A percentile compares a stretch with the other conserved stretches of the same genome.
These are phyloP conservation scores for Xiphorhynchus erythropygius DNA, from an alignment of 2,797 vertebrate species.

Conservation along the genomic window DNA sequence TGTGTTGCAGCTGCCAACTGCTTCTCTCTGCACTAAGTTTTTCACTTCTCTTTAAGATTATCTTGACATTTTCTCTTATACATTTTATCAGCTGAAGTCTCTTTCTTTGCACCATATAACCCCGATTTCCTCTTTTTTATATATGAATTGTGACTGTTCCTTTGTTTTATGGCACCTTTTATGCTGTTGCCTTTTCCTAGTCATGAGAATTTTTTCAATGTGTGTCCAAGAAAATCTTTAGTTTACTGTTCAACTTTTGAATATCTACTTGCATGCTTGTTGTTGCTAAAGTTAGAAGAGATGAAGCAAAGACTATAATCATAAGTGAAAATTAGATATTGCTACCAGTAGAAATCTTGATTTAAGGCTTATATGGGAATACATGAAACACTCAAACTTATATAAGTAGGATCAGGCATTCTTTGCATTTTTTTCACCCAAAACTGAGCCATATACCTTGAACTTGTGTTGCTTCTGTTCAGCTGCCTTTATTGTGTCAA, in stretches of 20 bases:
- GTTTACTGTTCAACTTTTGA: neutral
- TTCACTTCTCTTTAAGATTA: neutral
- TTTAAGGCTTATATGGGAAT: neutral
- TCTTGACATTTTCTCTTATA: neutral
- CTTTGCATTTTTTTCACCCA: constrained; percentile 15
- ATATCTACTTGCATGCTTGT: neutral
- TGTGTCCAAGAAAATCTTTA: neutral
- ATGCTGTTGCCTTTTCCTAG: neutral
- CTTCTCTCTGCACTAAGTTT: neutral
- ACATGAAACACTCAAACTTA: neutral
- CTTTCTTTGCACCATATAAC: neutral
- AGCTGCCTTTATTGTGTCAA: neutral
- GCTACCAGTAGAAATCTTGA: neutral
- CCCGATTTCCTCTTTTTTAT: neutral
- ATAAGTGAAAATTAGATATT: neutral
- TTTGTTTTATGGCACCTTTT: neutral
- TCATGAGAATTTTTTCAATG: neutral
- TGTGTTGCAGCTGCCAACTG: neutral
- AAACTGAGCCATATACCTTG: neutral
- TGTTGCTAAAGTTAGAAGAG: neutral
- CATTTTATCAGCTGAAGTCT: neutral
- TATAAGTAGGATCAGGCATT: neutral
- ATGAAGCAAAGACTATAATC: neutral
- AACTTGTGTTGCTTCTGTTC: neutral
- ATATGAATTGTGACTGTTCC: neutral